Base-by-base conservation (phyloP, 2,888 invertebrate species). In the Acleris laterana region DNA sequence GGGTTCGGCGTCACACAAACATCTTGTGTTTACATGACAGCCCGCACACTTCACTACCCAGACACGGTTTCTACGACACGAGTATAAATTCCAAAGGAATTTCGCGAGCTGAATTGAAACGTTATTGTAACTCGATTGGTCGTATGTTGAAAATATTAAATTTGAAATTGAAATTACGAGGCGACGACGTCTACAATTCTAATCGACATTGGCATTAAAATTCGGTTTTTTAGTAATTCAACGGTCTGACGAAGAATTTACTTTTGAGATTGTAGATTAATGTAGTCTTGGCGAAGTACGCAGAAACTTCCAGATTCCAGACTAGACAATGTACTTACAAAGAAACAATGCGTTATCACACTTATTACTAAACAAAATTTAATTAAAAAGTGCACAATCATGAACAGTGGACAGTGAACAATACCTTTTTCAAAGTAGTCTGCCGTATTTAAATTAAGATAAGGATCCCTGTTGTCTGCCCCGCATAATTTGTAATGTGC, bases 1-100 rank as follows among this genome's bases (percentile, higher is more conserved):
- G 69, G 67, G 67, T 56, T 57, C 49, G 61, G 70, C 62, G 50
- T 62, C 69, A 60, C 67, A 62, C 60, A 62, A 64, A 66, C 50
- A 61, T 66, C 59, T 69, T 57, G 11, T 62, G 48, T 59, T 59
- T 70, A 59, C 68, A 52, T 56, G 55, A 44, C 55, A 67, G 56
- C 62, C 64, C 60, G 50, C 64, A 59, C 52, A 60, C 28, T 64
- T 49, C 44, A 53, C 48, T 17, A n/a, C 19, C 55, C 20, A 55
- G 59, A 28, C 50, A 20, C 60, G 44, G 57, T 64, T 56, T 49
- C 62, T 42, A 49, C 44, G 38, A 51, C 60, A 52, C 49, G 57
- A 62, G 64, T 49, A 58, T 61, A 57, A 42, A 68, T 44, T 52
- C 32, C 53, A n/a, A 49, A 55, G 20, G 22, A 49, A 38, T 56